phyloP scores from a whole-genome alignment of 2,797 vertebrate genomes.

The Pelochelys cantorii region DNA sequence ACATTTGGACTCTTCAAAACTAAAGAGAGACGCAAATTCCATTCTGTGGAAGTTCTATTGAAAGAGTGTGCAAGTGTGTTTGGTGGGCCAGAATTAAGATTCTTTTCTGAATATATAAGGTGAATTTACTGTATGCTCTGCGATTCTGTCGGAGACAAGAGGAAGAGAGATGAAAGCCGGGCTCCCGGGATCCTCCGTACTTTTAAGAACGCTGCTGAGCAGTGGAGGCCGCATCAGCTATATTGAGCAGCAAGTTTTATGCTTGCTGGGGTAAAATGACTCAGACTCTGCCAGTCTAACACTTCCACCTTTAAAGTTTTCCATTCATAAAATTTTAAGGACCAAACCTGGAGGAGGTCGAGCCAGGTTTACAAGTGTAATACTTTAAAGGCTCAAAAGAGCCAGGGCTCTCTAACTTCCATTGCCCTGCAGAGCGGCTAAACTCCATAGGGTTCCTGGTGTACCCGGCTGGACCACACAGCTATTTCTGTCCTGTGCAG shows the following conservation, averaged over 20 bases:
- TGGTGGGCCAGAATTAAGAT: slow-evolving; percentile 2
- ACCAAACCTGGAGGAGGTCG: rapidly evolving
- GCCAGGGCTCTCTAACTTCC: not conserved
- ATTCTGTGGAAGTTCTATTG: not conserved
- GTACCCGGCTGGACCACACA: not conserved
- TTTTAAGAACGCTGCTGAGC: not conserved
- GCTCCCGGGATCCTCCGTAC: not conserved
- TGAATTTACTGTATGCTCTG: not conserved
- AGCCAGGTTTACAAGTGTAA: slow-evolving; percentile 19
- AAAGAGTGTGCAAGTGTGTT: not conserved
- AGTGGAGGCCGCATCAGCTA: rapidly evolving
- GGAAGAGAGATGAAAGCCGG: not conserved
- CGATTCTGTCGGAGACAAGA: not conserved
- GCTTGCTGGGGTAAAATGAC: not conserved
- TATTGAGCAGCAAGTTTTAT: not conserved
- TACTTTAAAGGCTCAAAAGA: not conserved
- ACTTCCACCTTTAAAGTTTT: not conserved
- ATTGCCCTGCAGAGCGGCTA: slow-evolving; percentile 14
- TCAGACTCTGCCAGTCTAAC: slow-evolving; percentile 22
- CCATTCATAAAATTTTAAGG: slow-evolving; percentile 33
- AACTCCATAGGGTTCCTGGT: not conserved
- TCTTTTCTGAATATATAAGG: not conserved
- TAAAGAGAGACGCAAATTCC: slow-evolving; percentile 6
- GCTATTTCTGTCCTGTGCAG: rapidly evolving
- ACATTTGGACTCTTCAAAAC: slow-evolving; percentile 14